Base-by-base conservation (phyloP, 2,113 vertebrate genomes). In the Toxostoma redivivum region DNA sequence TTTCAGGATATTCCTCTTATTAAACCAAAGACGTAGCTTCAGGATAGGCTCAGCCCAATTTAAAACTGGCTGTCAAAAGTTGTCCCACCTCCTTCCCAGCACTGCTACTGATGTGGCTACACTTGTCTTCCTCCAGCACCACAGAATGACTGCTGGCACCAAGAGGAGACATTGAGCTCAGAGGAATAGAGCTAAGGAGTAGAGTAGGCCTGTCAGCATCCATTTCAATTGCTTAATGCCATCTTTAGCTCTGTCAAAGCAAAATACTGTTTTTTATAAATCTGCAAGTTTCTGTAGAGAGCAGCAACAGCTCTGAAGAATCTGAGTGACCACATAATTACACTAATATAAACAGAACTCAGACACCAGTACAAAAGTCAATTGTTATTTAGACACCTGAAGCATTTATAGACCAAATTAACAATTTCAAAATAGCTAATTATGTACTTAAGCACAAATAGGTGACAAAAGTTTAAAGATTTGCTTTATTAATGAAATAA, bases 1-100 rank as follows among this genome's bases (percentile, higher is more conserved):
- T 51, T 76, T 82, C 17, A 19, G 24, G 24, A 56, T 40, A 53
- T 10, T 35, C 14, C 19, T 81, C 37, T 33, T n/a, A 12, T 12
- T 81, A 79, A 90, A 50, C 6, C 20, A 58, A 89, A 15, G 15
- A 45, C 0, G 0, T 1, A 76, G 14, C 17, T 66, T 66, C 33
- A 60, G 30, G 16, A 88, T 40, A 82, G 44, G 27, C 30, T 93
- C 30, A 71, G 80, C 20, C 5, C 44, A 56, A 35, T 45, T 71
- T 40, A 57, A 78, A 38, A 33, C 18, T 27, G 21, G 8, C 66
- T 81, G 57, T 6, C 47, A 47, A 38, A 62, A 37, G 44, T 2
- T 62, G 35, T 64, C 44, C 70, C 38, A 71, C 10, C 21, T 66
- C 61, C 33, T 78, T 27, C 45, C 30, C 33, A 74, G 48, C 35